Base-by-base conservation (phyloP, 2,888 invertebrate species). In the Drepanosiphum platanoidis region DNA sequence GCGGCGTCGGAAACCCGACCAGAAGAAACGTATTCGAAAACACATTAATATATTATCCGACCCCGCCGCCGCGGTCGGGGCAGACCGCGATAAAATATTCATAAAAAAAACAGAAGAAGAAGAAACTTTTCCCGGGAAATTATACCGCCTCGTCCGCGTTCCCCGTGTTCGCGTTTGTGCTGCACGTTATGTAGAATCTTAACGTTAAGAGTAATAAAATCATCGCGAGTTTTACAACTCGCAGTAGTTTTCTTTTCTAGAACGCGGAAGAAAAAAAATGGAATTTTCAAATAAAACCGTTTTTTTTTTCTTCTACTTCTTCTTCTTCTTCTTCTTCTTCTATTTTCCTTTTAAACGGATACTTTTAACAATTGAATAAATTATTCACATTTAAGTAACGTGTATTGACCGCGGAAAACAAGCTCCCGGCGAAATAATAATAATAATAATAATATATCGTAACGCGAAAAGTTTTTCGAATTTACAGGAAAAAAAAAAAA, bases 181-280 rank as follows among this genome's bases (percentile, higher is more conserved):
- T n/a, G n/a, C n/a, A n/a, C n/a, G n/a, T n/a, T n/a, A n/a, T n/a
- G 22, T 64, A 39, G 22, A 39, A 64, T 32, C 64, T 42, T 30
- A 42, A 64, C 39, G 64, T 42, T 39, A 22, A 13, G 4, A 39
- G 64, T 13, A 78, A 78, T 64, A 78, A 78, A 78, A 64, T 42
- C 22, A 64, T 64, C 30, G 7, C 39, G 64, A 78, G 61, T 78
- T 78, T 27, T n/a, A 8, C 8, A 58, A 75, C 75, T 75, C 9
- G 36, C 36, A 36, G 27, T 27, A n/a, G 7, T 36, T 13, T 9
- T 1, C 2, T 27, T 46, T 72, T 13, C 3, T n/a, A 18, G 36
- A 75, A 75, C 22, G n/a, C 27, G 7, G 2, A 5, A 27, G n/a
- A 36, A 27, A 36, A 27, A n/a, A n/a, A n/a, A n/a, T n/a, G n/a